Base-by-base conservation (phyloP, 2,797 vertebrate genomes). In the Oryzias dopingdopingensis region DNA sequence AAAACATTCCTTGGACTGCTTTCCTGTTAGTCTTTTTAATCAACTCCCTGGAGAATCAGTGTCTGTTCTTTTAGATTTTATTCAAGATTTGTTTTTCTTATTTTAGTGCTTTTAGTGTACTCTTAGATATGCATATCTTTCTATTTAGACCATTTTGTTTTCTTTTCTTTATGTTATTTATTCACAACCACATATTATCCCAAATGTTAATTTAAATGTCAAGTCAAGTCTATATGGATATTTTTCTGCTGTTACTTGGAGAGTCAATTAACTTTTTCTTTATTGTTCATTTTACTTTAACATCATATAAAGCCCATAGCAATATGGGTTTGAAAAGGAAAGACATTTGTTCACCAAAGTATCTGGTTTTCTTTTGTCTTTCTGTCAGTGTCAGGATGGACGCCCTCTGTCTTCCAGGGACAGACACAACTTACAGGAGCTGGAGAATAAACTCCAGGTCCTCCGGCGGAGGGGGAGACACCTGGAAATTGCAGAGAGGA, bases 351-450 rank as follows among this genome's bases (percentile, higher is more conserved):
- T 52, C 48, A n/a, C 53, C 54, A 6, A 56, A 51, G 23, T 14
- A 16, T 67, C 47, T 52, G 4, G 2, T 53, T 10, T 50, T 48
- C 51, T 7, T 53, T 49, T 5, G 5, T 65, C 16, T 13, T 56
- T 41, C 59, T 17, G 0, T 3, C 83, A 99, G 97, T 98, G 94
- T 78, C 89, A 87, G 76, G 96, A 98, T 76, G 97, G 97, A 49
- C 94, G 97, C 41, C 97, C 97, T 43, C 89, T 99, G 53, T 90
- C 96, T 16, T 92, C 91, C 17, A 92, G 91, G 77, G 96, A 99
- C 73, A 92, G 94, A 65, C 81, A 88, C 2, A 79, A 84, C 65
- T 90, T 99, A 44, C 94, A 94, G 65, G 95, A 96, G 14, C 90
- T 97, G 24, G 95, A 99, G 88, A 92, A 92, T 70, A 96, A 90